A percentile compares a stretch with the other conserved stretches of the same genome.
phyloP scores from a whole-genome alignment of 2,113 vertebrate species.

The Rousettus leschenaultii region DNA sequence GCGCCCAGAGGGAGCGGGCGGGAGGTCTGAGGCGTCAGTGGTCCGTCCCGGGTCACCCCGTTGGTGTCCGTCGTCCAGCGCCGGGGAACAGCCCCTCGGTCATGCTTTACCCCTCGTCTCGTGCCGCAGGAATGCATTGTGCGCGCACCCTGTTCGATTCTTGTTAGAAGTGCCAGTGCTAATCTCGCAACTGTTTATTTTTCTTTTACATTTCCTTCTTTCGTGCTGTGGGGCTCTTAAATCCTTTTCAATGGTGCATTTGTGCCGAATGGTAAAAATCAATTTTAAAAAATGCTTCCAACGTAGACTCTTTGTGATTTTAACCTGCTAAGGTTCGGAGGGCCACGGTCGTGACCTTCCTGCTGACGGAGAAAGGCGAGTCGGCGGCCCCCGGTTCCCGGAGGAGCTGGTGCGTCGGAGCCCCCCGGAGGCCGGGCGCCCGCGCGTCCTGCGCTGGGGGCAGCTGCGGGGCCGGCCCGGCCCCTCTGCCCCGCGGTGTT shows the following conservation, averaged over 20 bases:
- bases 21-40: neutral
- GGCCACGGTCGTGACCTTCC: neutral
- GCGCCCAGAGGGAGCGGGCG: neutral
- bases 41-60: neutral
- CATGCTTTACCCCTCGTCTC: rapidly evolving
- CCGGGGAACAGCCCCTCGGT: too few relatives aligned
- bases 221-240: neutral
- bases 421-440: neutral
- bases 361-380: neutral
- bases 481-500: neutral
- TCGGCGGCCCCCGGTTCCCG: neutral
- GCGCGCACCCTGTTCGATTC: neutral
- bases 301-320: neutral
- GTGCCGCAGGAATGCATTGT: rapidly evolving
- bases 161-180: neutral
- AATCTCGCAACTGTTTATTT: neutral
- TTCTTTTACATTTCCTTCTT: neutral
- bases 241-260: neutral
- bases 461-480: neutral
- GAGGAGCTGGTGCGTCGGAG: neutral
- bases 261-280: neutral
- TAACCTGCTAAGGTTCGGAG: neutral
- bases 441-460: neutral
- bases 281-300: neutral
- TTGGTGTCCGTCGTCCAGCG: too few relatives aligned